Conservation (phyloP, 2,888 invertebrate species). For the Drosophila subquinaria region DNA sequence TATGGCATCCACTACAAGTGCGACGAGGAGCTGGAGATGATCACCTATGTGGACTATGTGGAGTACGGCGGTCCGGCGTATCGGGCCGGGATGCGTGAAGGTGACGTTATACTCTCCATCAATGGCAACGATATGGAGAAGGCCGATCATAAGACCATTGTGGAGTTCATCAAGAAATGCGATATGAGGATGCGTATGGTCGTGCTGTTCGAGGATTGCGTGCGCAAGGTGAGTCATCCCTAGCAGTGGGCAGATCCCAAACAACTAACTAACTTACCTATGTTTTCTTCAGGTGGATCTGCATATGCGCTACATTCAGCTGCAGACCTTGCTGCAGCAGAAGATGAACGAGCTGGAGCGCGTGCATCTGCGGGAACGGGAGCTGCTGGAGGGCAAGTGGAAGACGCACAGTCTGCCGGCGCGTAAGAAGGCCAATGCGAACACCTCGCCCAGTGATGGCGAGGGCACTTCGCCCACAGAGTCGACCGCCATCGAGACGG, state of each 20-base stretch:
- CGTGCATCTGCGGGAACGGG: conserved; percentile 92
- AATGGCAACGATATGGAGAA: conserved; percentile 98
- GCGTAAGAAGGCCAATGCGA: conserved; percentile 90
- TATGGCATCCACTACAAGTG: conserved; percentile 98
- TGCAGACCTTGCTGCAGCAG: conserved; percentile 93
- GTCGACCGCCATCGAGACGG: conserved; percentile 68
- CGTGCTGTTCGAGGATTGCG: conserved; percentile 98
- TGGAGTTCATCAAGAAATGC: conserved; percentile 96
- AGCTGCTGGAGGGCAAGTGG: conserved; percentile 94
- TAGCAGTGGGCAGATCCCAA: no score
- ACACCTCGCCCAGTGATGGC: conserved; percentile 87
- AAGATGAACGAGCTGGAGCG: conserved; percentile 94
- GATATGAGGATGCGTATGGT: conserved; percentile 97
- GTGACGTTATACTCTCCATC: conserved; percentile 98
- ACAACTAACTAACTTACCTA: not conserved
- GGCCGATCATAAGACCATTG: conserved; percentile 96
- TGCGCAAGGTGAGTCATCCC: conserved; percentile 90
- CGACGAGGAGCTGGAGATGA: conserved; percentile 97
- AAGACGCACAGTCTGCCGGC: conserved; percentile 95
- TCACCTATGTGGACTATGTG: conserved; percentile 98
- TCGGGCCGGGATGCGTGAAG: conserved; percentile 96
- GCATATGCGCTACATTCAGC: conserved; percentile 96
- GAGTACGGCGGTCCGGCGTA: conserved; percentile 97
- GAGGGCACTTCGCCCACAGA: conserved; percentile 86
- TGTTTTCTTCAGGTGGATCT: conserved; percentile 89